Conservation (phyloP, 2,113 vertebrate genomes). For the Noctilio leporinus region DNA sequence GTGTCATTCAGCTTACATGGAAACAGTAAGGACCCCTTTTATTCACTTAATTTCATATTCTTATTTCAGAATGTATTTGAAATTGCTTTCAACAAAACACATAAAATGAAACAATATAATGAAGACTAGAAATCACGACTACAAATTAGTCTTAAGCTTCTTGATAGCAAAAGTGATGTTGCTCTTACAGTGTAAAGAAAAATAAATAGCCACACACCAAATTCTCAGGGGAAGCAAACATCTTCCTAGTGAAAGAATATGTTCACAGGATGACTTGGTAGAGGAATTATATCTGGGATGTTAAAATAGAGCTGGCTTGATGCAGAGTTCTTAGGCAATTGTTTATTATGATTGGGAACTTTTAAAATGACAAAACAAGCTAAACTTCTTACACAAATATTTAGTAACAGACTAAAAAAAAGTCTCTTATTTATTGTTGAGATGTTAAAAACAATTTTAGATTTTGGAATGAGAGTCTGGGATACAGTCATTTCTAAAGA, state of each 20-base stretch:
- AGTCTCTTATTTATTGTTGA: neutral
- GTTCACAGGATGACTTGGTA: neutral
- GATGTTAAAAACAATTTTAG: neutral
- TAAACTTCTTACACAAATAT: neutral
- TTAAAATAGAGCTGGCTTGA: neutral
- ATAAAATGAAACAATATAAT: neutral
- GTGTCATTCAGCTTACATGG: neutral
- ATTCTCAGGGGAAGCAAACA: neutral
- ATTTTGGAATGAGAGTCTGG: neutral
- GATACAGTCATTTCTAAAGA: conserved; percentile 36
- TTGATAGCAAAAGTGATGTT: neutral
- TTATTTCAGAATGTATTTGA: conserved; percentile 10
- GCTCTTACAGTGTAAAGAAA: neutral
- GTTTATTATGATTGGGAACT: neutral
- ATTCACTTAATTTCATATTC: neutral
- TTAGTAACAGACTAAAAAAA: conserved; percentile 4
- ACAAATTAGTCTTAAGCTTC: neutral
- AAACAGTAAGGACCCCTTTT: neutral
- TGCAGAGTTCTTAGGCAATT: neutral
- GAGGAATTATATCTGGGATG: neutral
- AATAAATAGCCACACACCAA: neutral
- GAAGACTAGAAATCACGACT: neutral
- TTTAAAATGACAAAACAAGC: conserved; percentile 21
- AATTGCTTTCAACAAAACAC: neutral
- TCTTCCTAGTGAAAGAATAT: neutral